Evolutionary conservation across 92 coral and sea anemone genomes (phyloP), one percentile per base, ranked within the genome.

Genomic region (Pocillopora meandrina): DNA sequence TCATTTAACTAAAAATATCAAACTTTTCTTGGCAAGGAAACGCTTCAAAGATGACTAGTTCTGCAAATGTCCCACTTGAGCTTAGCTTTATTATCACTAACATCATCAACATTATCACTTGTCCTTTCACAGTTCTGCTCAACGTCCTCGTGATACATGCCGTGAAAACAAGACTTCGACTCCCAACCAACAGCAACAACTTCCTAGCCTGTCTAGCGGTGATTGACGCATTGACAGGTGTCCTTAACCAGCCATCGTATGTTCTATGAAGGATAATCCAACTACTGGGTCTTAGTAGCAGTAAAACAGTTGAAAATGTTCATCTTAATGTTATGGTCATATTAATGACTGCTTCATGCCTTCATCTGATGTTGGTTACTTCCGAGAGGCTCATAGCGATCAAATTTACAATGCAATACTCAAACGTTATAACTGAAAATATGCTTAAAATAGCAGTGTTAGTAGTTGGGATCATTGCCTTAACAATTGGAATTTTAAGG

Each of bases 121-220:
- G 75, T 5, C 67, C 72, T 9, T 80, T 56, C 21, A 80, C 84
- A 19, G 66, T 70, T 13, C 6, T 70, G 10, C 76, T 80, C 64
- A 80, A 69, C 52, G 36, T 70, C 2, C 21, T 69, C 56, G 66
- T 70, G 58, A 80, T 80, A 59, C 15, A 13, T 18, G 84, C 84
- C 10, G 84, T 80, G 76, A 69, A 33, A 68, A 80, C n/a, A 69
- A 57, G 14, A 10, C 74, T 56, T 33, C 16, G 76, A 10, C 84
- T 80, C 18, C 84, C 33, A 56, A 80, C 5, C 65, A 80, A 69
- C 67, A 15, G 66, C 7, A 80, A 74, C 80, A 61, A 61, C 16
- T 21, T 72, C 20, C 70, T 72, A 42, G 80, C 86, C 73, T 73
- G 61, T 21, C 18, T 82, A 73, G 86, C 86, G 2, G 72, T 33